These are phyloP conservation scores for Bucorvus abyssinicus DNA, from an alignment of 2,797 vertebrate genomes.

Conservation along the genomic window DNA sequence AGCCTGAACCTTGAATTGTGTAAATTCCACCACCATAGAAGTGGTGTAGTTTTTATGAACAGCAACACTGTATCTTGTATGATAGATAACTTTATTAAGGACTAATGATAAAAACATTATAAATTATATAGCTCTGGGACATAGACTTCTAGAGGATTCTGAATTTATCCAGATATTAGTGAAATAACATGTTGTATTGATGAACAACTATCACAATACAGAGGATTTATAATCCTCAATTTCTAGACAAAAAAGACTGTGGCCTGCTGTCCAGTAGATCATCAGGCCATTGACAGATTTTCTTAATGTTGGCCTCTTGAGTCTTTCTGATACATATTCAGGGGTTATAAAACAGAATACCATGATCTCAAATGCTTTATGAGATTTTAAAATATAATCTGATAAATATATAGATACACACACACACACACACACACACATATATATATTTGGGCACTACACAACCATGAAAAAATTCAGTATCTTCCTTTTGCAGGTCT, in stretches of 20 bases:
- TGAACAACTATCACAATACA: background rate
- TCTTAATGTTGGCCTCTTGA: background rate
- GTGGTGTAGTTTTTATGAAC: background rate
- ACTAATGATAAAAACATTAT: background rate
- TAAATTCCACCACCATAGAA: background rate
- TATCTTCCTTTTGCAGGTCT: background rate
- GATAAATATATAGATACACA: background rate
- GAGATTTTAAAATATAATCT: background rate
- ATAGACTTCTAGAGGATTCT: background rate
- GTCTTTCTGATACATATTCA: accelerated
- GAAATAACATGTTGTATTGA: background rate
- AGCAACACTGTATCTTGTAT: background rate
- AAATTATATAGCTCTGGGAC: background rate
- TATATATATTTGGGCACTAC: background rate
- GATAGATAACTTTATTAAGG: background rate
- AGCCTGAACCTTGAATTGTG: background rate
- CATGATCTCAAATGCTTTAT: background rate
- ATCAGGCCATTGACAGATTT: background rate
- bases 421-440: too few relatives aligned
- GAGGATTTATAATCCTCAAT: background rate
- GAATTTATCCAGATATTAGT: background rate
- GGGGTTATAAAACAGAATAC: background rate
- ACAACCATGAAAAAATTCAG: background rate
- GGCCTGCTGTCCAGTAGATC: background rate
- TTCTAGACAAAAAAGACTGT: background rate